phyloP scores from a whole-genome alignment of 2,113 vertebrate species.

The Rostratula benghalensis region DNA sequence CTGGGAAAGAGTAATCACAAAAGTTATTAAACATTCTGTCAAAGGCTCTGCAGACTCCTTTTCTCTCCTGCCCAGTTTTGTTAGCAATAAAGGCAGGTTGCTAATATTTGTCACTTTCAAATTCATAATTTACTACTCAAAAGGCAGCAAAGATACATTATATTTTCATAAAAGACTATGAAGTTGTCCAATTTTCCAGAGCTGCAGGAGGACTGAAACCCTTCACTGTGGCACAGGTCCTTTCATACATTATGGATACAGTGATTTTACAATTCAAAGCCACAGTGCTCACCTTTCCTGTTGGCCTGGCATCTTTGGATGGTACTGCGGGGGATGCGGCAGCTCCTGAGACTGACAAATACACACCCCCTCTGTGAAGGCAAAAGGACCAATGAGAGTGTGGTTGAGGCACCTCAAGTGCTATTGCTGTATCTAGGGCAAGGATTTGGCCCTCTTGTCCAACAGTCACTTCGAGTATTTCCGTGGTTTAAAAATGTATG shows the following conservation, averaged over 20 bases:
- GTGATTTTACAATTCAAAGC: conserved; percentile 73
- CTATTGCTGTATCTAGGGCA: neutral
- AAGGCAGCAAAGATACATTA: conserved; percentile 69
- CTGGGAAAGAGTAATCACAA: conserved; percentile 71
- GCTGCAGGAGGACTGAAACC: conserved; percentile 63
- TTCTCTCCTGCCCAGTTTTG: conserved; percentile 62
- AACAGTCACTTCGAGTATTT: neutral
- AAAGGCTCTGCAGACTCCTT: conserved; percentile 65
- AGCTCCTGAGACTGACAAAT: neutral
- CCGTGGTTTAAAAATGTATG: neutral
- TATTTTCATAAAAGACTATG: conserved; percentile 79
- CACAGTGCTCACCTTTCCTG: conserved; percentile 43
- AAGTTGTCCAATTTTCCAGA: conserved; percentile 80
- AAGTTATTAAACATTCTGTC: conserved; percentile 79
- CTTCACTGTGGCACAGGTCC: conserved; percentile 27
- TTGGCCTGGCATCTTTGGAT: neutral
- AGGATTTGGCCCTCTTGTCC: neutral
- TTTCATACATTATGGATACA: conserved; percentile 75
- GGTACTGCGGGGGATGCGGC: neutral
- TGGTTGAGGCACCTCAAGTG: neutral
- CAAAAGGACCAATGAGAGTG: neutral
- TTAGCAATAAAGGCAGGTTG: conserved; percentile 73
- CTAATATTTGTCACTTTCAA: conserved; percentile 74
- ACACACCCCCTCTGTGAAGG: neutral
- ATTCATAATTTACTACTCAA: conserved; percentile 81